Evolutionary conservation across 2,797 vertebrate species (phyloP).

Genomic region (Paguma larvata): DNA sequence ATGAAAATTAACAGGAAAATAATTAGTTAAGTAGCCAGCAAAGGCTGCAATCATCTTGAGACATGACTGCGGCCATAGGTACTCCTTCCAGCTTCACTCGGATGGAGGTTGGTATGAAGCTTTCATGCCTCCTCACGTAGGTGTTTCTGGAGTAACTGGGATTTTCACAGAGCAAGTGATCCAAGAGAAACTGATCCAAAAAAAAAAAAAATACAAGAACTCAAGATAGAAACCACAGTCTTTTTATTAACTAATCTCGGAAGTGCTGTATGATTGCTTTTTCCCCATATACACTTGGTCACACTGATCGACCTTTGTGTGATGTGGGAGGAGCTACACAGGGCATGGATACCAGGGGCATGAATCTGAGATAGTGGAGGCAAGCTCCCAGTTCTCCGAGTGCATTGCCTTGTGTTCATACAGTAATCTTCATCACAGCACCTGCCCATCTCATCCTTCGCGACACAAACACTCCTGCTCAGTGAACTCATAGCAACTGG

Average conservation of each 20-base stretch:
- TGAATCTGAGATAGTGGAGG: background rate
- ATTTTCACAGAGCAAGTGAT: background rate
- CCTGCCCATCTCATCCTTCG: background rate
- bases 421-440: no score
- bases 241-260: background rate
- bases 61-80: background rate
- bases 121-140: background rate
- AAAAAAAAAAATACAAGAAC: background rate
- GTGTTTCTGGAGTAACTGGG: no score
- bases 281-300: background rate
- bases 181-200: background rate
- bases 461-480: background rate
- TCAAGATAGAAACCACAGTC: background rate
- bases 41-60: background rate
- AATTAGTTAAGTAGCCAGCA: no score
- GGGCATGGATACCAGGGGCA: background rate
- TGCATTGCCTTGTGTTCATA: no score
- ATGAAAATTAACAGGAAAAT: no score
- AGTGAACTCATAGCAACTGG: background rate
- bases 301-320: background rate
- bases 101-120: rapidly evolving
- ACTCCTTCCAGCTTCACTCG: background rate
- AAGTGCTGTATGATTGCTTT: background rate
- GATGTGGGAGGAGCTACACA: background rate
- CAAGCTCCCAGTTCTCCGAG: background rate